phyloP scores from a whole-genome alignment of 2,113 vertebrate genomes.

The Laterallus jamaicensis region DNA sequence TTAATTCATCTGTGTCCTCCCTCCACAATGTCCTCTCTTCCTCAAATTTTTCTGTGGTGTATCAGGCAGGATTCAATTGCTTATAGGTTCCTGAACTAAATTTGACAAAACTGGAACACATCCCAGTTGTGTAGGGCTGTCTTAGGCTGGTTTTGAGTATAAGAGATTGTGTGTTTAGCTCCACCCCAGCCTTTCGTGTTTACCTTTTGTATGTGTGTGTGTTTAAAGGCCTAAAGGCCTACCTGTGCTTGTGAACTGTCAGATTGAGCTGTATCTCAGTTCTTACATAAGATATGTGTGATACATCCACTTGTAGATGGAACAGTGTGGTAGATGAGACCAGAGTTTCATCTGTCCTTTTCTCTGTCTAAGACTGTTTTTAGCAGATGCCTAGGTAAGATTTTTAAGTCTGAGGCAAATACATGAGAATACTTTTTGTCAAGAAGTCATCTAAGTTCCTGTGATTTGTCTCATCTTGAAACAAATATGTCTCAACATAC shows the following conservation, averaged over 20 bases:
- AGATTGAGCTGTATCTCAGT: neutral
- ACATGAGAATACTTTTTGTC: neutral
- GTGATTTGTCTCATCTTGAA: neutral
- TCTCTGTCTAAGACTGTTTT: neutral
- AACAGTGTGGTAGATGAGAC: neutral
- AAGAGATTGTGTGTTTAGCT: neutral
- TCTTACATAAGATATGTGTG: neutral
- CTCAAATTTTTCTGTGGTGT: neutral
- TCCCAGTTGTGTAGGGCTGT: neutral
- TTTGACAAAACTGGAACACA: neutral
- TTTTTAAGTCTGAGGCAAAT: neutral
- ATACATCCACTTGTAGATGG: neutral
- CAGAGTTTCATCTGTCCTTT: neutral
- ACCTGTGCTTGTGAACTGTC: neutral
- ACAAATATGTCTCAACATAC: neutral
- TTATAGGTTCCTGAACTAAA: neutral
- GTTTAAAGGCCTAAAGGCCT: neutral
- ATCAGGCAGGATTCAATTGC: neutral
- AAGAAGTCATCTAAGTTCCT: neutral
- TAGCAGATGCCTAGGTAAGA: neutral
- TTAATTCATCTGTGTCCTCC: neutral
- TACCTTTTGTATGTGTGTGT: neutral
- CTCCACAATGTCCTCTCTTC: neutral
- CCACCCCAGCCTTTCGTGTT: neutral
- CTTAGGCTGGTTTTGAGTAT: neutral